Evolutionary conservation across 2,113 vertebrate species (phyloP).

Genomic region (Centropus bengalensis): DNA sequence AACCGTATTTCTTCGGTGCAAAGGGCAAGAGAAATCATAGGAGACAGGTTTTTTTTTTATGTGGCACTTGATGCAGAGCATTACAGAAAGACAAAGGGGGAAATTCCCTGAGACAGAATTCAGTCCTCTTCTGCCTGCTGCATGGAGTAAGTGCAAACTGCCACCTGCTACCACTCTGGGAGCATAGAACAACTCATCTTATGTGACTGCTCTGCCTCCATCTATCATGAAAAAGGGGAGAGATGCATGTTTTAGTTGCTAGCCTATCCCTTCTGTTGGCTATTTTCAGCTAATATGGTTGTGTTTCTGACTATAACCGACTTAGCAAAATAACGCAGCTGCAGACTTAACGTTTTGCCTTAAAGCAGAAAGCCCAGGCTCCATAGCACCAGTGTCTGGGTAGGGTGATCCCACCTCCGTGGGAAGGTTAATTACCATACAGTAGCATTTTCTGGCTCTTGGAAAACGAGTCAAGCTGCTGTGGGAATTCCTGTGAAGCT

Average conservation of each 20-base stretch:
- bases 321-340: neutral
- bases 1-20: neutral
- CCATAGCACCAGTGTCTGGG: neutral
- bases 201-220: neutral
- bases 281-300: neutral
- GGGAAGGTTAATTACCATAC: neutral
- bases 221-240: neutral
- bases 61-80: neutral
- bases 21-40: neutral
- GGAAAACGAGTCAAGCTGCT: neutral
- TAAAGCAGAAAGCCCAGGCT: neutral
- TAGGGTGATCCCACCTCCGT: neutral
- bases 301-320: neutral
- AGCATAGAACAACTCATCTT: neutral
- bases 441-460: neutral
- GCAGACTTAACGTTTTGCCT: neutral
- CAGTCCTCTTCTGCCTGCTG: neutral
- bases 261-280: neutral
- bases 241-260: neutral
- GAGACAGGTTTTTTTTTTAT: neutral
- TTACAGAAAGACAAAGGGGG: neutral
- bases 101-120: neutral
- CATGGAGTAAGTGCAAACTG: neutral
- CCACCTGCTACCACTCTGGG: neutral
- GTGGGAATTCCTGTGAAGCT: neutral